These are phyloP conservation scores for Drosophila kanapiae DNA, from an alignment of 1,140 invertebrate genomes.

Conservation along the genomic window DNA sequence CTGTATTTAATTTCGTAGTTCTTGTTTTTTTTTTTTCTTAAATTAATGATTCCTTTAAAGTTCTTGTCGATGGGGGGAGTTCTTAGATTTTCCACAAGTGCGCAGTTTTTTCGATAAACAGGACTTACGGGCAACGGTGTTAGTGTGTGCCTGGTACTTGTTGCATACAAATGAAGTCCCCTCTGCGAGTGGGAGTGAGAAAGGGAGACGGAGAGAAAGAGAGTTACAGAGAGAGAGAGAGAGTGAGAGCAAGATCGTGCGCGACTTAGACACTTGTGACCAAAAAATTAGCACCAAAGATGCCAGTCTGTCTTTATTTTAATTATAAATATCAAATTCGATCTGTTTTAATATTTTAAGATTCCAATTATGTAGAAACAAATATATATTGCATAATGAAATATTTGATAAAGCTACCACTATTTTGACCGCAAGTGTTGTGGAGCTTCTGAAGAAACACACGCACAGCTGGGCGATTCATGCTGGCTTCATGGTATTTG, in stretches of 20 bases:
- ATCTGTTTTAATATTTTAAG: no score
- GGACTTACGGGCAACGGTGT: conserved; percentile 44
- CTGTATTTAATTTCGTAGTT: conserved; percentile 1
- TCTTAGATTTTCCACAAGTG: conserved; percentile 23
- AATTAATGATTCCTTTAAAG: background rate
- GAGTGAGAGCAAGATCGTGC: conserved; percentile 6
- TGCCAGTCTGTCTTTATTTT: no score
- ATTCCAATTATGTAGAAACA: background rate
- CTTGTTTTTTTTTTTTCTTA: background rate
- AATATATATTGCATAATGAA: background rate
- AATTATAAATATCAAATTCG: no score
- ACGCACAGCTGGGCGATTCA: conserved; percentile 48
- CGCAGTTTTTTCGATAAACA: conserved; percentile 53
- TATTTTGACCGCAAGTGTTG: background rate
- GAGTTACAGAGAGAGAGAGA: background rate
- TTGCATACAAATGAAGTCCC: conserved; percentile 72
- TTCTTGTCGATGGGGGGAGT: no score
- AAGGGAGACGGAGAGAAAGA: background rate
- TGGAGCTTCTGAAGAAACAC: conserved; percentile 18
- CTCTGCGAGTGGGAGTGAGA: conserved; percentile 35
- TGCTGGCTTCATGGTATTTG: conserved; percentile 38
- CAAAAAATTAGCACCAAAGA: background rate
- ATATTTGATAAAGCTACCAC: background rate
- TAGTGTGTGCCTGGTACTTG: conserved; percentile 52
- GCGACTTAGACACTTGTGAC: conserved; percentile 3